Percentiles rank a stretch among this genome's conserved stretches.
These are phyloP conservation scores for Drosophila kikkawai DNA, from an alignment of 1,140 invertebrate species.

Conservation along the genomic window DNA sequence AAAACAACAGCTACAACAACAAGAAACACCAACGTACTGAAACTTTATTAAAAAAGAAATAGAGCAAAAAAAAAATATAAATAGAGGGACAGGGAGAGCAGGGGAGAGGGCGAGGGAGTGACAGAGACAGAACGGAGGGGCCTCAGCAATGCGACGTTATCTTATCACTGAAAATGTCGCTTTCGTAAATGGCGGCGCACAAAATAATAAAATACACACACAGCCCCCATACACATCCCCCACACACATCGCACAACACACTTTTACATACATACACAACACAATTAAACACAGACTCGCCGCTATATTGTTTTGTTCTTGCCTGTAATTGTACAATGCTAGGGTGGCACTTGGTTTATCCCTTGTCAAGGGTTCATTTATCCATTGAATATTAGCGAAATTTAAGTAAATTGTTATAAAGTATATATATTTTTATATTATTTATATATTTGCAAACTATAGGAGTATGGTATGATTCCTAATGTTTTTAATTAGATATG, in stretches of 20 bases:
- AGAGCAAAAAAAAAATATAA: conserved; percentile 71
- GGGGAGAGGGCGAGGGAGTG: conserved; percentile 20
- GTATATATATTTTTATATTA: background rate
- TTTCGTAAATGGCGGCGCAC: conserved; percentile 76
- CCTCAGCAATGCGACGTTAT: conserved; percentile 59
- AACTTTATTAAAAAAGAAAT: conserved; percentile 73
- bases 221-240: conserved; percentile 3
- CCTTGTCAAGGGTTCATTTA: background rate
- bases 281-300: conserved; percentile 9
- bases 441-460: too few relatives aligned
- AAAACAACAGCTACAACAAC: conserved; percentile 5
- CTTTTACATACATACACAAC: background rate
- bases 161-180: conserved; percentile 75
- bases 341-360: conserved; percentile 12
- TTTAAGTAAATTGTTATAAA: too few relatives aligned
- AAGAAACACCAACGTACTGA: conserved; percentile 39
- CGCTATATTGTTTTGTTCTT: conserved; percentile 1
- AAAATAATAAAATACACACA: conserved; percentile 66
- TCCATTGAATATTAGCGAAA: background rate
- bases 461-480: too few relatives aligned
- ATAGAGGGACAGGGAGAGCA: conserved; percentile 32
- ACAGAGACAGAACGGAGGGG: conserved; percentile 38
- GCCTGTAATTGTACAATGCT: conserved; percentile 10
- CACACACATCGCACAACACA: conserved; percentile 10
- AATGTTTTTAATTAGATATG: too few relatives aligned